phyloP scores from a whole-genome alignment of 2,888 invertebrate genomes.

The Hyposoter dolosus region DNA sequence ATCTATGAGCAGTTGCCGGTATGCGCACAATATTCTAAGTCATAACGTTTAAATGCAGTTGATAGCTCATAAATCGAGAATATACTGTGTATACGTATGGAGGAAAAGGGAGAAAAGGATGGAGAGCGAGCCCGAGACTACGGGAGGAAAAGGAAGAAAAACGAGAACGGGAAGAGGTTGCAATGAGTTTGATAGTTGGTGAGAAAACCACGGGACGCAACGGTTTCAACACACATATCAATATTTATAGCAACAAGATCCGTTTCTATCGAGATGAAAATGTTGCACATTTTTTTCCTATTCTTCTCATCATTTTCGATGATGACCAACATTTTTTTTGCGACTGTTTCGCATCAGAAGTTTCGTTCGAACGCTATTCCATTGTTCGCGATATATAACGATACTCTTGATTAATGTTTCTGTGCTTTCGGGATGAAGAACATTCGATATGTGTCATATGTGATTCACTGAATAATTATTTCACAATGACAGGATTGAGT shows the following conservation, averaged over 20 bases:
- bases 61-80: constrained; percentile 61
- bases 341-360: neutral
- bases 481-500: neutral
- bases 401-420: neutral
- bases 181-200: constrained; percentile 25
- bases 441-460: neutral
- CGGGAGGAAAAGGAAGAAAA: neutral
- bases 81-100: constrained; percentile 28
- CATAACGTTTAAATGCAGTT: constrained; percentile 65
- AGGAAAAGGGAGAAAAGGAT: neutral
- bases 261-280: neutral
- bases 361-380: neutral
- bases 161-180: neutral
- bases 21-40: constrained; percentile 59
- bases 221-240: neutral
- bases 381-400: neutral
- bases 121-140: neutral
- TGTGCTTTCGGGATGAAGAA: neutral
- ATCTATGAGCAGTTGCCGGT: constrained; percentile 48
- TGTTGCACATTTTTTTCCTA: neutral
- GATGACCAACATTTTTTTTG: neutral
- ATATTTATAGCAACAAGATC: constrained; percentile 3
- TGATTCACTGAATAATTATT: neutral
- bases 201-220: constrained; percentile 1
- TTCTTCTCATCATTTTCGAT: neutral